Conservation (phyloP, 2,113 vertebrate genomes). For the Tychaedon coryphoeus region DNA sequence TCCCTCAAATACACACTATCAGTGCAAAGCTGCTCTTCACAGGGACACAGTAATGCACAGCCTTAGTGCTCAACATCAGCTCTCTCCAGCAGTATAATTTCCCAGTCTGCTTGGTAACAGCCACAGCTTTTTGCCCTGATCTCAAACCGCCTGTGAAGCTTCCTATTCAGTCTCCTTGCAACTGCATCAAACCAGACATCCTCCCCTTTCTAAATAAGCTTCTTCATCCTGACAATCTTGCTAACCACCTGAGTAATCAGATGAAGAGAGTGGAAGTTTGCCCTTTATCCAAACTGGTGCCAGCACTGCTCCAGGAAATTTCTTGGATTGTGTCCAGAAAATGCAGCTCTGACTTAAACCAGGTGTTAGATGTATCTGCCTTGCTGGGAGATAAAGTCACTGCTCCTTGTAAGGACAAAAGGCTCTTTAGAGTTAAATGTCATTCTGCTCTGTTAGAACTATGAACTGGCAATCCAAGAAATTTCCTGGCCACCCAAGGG, state of each 20-base stretch:
- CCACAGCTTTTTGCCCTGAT: neutral
- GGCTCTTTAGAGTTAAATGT: neutral
- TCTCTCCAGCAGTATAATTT: neutral
- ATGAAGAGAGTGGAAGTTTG: neutral
- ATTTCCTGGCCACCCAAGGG: neutral
- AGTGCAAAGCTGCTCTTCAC: neutral
- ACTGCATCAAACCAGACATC: neutral
- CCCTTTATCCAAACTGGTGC: neutral
- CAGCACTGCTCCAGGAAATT: neutral
- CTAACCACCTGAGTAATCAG: neutral
- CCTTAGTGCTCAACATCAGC: neutral
- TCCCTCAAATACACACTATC: neutral
- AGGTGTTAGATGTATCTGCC: neutral
- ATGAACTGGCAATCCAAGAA: neutral
- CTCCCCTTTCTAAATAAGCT: neutral
- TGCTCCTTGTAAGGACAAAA: neutral
- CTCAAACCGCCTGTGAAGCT: neutral
- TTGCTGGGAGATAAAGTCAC: neutral
- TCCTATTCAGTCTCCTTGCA: neutral
- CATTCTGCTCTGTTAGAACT: neutral
- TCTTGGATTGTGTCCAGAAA: neutral
- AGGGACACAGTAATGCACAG: neutral
- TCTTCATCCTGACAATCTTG: neutral
- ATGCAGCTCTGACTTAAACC: neutral
- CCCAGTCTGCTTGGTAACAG: neutral